phyloP scores from a whole-genome alignment of 2,113 vertebrate species.

The Formicarius rufipectus region DNA sequence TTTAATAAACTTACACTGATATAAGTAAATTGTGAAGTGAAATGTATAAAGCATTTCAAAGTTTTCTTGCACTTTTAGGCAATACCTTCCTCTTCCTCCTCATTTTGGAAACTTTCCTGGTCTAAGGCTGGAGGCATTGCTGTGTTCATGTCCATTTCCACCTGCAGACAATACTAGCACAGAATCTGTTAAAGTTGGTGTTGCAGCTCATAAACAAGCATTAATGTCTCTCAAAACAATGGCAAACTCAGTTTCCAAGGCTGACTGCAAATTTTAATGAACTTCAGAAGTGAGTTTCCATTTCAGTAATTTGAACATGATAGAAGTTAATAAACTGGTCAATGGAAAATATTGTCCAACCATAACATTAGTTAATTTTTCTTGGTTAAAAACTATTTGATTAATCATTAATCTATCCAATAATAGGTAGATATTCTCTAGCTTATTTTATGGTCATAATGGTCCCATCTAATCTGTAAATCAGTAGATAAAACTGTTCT shows the following conservation, averaged over 20 bases:
- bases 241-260: neutral
- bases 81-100: neutral
- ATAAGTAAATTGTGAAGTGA: neutral
- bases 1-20: neutral
- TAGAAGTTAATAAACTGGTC: neutral
- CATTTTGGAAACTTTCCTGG: neutral
- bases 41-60: neutral
- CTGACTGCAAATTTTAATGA: neutral
- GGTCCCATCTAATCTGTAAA: neutral
- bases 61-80: neutral
- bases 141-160: neutral
- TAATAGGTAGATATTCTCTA: neutral
- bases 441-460: neutral
- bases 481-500: neutral
- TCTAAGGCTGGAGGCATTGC: neutral
- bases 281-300: neutral
- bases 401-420: neutral
- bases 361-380: neutral
- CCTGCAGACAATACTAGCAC: neutral
- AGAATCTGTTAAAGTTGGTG: neutral
- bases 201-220: neutral
- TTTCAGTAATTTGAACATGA: neutral
- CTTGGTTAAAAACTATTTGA: neutral
- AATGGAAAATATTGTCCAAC: neutral
- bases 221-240: neutral